Base-by-base conservation (phyloP, 2,888 invertebrate genomes). In the Griposia aprilina region DNA sequence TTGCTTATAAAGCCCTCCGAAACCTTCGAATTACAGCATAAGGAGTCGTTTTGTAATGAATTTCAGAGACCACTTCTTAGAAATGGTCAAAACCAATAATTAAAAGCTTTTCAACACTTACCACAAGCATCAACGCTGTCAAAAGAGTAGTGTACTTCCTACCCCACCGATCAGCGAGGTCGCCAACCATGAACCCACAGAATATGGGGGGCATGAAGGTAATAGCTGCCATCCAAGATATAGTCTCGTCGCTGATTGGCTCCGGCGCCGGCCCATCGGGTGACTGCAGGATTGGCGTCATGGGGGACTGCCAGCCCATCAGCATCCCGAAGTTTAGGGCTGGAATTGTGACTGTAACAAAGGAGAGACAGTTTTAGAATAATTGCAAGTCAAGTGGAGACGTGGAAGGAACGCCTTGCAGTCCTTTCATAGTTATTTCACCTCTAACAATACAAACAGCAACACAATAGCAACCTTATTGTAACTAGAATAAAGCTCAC, bases 291-390 rank as follows among this genome's bases (percentile, higher is more conserved):
- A 97, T 92, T 0, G 97, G 96, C 4, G 97, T 95, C 93, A 97
- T 97, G 3, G 97, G 97, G 0, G 97, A 97, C 85, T 97, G 96
- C 97, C 97, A 97, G 2, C 97, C 97, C 90, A 97, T 95, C 80
- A 97, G 93, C 93, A 97, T 97, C 2, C 97, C 97, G 91, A 97
- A 96, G 90, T 97, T 97, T 74, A 97, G 91, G 15, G 97, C 96
- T 26, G 97, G 97, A 74, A 97, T 93, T 62, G 97, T 97, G 1
- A 97, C 97, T 97, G 94, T 0, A 91, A 91, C 77, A 87, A 82
- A 74, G 76, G n/a, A 72, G 36, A 68, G 80, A 57, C 6, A n/a
- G 15, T 23, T 45, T 62, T 50, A 36, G 59, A 45, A 17, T 26
- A 5, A 8, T 36, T 48, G 1, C 0, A 23, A 26, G 13, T 0